Percentiles rank a stretch among this genome's conserved stretches.
These are phyloP conservation scores for Rugalucina vietnamica DNA, from an alignment of 2,888 invertebrate genomes.

Conservation along the genomic window DNA sequence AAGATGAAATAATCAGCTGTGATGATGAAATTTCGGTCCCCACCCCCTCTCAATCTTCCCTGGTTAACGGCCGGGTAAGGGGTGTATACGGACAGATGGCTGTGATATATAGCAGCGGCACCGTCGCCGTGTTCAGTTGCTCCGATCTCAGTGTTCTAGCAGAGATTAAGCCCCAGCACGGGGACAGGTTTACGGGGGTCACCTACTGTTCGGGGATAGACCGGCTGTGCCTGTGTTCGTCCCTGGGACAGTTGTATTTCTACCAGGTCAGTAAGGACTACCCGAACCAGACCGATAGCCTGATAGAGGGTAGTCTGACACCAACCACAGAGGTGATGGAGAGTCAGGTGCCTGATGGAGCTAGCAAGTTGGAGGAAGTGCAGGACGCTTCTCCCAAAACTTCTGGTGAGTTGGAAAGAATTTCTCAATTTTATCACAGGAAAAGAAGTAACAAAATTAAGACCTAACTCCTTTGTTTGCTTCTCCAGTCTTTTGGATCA, in stretches of 20 bases:
- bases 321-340: conserved; percentile 39
- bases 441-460: too few relatives aligned
- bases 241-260: conserved; percentile 92
- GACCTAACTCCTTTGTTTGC: too few relatives aligned
- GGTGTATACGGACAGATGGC: conserved; percentile 86
- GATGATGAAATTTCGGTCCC: conserved; percentile 47
- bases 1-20: conserved; percentile 66
- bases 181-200: conserved; percentile 89
- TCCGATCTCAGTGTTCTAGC: conserved; percentile 89
- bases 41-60: conserved; percentile 36
- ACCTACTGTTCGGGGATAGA: conserved; percentile 94
- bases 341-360: conserved; percentile 36
- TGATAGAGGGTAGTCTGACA: conserved; percentile 50
- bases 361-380: conserved; percentile 51
- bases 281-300: conserved; percentile 59
- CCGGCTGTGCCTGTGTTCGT: conserved; percentile 92
- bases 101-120: conserved; percentile 91
- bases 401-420: conserved; percentile 18
- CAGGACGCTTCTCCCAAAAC: conserved; percentile 56
- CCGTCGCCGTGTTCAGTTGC: conserved; percentile 89
- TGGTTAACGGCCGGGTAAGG: not conserved
- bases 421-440: too few relatives aligned
- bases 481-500: too few relatives aligned
- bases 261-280: conserved; percentile 76
- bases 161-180: conserved; percentile 84